Evolutionary conservation across 2,113 vertebrate species (phyloP).

Genomic region (Sitta europaea): DNA sequence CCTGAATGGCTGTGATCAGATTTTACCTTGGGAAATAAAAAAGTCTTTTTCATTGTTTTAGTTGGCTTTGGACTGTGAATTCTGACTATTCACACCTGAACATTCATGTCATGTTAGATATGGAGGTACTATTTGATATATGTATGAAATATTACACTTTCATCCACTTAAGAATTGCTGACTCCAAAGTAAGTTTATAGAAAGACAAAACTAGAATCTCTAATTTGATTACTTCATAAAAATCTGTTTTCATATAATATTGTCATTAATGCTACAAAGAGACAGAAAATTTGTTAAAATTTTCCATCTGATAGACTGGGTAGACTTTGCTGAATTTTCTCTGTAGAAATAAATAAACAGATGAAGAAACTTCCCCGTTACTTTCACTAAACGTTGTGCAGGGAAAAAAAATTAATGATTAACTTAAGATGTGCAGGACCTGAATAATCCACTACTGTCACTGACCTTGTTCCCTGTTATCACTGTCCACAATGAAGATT

Average conservation of each 20-base stretch:
- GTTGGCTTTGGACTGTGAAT: not conserved
- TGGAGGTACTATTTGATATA: not conserved
- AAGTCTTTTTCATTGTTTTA: not conserved
- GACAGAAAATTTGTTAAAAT: not conserved
- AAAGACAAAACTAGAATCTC: not conserved
- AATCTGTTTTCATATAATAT: not conserved
- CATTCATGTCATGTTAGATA: not conserved
- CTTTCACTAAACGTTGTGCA: not conserved
- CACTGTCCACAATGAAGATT: not conserved
- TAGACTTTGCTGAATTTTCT: not conserved
- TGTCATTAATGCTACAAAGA: not conserved
- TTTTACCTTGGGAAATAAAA: not conserved
- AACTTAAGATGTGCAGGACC: not conserved
- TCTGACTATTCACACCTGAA: not conserved
- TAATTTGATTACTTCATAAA: not conserved
- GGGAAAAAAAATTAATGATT: not conserved
- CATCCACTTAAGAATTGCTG: not conserved
- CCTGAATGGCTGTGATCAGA: not conserved
- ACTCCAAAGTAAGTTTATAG: not conserved
- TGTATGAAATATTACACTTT: not conserved
- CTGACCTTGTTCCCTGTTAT: not conserved
- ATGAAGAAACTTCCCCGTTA: not conserved
- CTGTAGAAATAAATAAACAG: not conserved
- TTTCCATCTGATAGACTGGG: not conserved
- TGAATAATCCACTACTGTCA: not conserved